Evolutionary conservation across 35 echinoderm and acorn worm genomes (phyloP).

Genomic region (Anneissia japonica): DNA sequence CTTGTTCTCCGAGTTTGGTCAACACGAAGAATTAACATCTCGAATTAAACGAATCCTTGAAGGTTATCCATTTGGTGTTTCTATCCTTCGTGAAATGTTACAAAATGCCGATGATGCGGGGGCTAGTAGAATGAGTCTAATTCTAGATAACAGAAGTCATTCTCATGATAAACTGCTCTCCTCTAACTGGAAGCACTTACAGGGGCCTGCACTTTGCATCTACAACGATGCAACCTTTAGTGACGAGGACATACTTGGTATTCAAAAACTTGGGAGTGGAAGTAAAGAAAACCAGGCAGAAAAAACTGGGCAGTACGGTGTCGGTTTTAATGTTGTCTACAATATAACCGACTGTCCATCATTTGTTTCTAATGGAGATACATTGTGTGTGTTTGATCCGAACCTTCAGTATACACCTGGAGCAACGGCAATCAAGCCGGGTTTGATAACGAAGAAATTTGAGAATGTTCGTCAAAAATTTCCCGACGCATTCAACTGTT

Average conservation of each 20-base stretch:
- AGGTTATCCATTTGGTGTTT: slow-evolving; percentile 33
- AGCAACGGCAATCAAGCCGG: background rate
- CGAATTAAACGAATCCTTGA: slow-evolving; percentile 47
- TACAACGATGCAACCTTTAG: slow-evolving; percentile 73
- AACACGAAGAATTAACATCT: slow-evolving; percentile 57
- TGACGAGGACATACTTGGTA: slow-evolving; percentile 70
- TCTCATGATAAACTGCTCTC: slow-evolving; percentile 11
- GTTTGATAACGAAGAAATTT: background rate
- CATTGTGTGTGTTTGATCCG: slow-evolving; percentile 29
- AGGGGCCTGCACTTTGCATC: slow-evolving; percentile 56
- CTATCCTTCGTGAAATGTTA: slow-evolving; percentile 66
- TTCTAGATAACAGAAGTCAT: slow-evolving; percentile 54
- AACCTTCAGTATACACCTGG: slow-evolving; percentile 2
- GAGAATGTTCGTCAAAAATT: background rate
- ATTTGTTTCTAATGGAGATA: slow-evolving; percentile 42
- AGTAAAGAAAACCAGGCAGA: slow-evolving; percentile 35
- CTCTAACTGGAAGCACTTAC: slow-evolving; percentile 13
- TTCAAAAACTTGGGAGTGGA: slow-evolving; percentile 67
- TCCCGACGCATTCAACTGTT: background rate
- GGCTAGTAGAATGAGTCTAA: slow-evolving; percentile 59
- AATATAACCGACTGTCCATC: slow-evolving; percentile 74
- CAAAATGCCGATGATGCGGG: slow-evolving; percentile 86
- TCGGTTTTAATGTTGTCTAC: slow-evolving; percentile 83
- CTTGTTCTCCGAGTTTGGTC: slow-evolving; percentile 78
- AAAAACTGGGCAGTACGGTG: slow-evolving; percentile 63